phyloP scores from a whole-genome alignment of 2,888 invertebrate species.

The Lycocerus yunnanus region DNA sequence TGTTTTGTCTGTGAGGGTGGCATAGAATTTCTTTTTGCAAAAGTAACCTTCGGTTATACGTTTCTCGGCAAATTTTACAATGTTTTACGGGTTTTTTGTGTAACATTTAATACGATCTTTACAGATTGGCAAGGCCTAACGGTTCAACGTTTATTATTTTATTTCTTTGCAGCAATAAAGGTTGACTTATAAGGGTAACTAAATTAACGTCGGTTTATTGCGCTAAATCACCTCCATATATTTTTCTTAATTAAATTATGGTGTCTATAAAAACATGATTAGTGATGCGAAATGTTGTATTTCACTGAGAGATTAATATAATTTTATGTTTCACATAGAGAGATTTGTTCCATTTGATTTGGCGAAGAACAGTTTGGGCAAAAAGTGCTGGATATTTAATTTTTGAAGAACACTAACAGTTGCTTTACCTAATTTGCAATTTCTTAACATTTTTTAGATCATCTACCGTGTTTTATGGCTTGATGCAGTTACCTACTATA shows the following conservation, averaged over 20 bases:
- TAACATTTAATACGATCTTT: neutral
- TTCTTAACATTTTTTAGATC: too few species aligned
- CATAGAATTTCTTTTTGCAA: conserved; percentile 9
- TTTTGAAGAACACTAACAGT: neutral
- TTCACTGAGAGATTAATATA: too few species aligned
- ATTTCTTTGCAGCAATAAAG: neutral
- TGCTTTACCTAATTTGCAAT: too few species aligned
- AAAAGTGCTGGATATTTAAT: too few species aligned
- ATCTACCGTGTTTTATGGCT: neutral
- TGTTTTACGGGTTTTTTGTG: conserved; percentile 5
- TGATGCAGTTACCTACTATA: neutral
- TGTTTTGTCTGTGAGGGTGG: neutral
- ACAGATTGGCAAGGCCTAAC: neutral
- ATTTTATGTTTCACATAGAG: too few species aligned
- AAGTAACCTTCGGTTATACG: neutral
- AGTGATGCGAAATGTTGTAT: neutral
- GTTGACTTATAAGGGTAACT: neutral
- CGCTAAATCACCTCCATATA: neutral
- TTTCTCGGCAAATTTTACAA: neutral
- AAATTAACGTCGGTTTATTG: neutral
- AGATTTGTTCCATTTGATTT: too few species aligned
- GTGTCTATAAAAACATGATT: neutral
- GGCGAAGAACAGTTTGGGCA: too few species aligned
- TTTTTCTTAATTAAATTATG: neutral
- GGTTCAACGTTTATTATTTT: neutral